A percentile compares a stretch with the other conserved stretches of the same genome.
phyloP scores from a whole-genome alignment of 2,113 vertebrate species.

The Canis aureus region DNA sequence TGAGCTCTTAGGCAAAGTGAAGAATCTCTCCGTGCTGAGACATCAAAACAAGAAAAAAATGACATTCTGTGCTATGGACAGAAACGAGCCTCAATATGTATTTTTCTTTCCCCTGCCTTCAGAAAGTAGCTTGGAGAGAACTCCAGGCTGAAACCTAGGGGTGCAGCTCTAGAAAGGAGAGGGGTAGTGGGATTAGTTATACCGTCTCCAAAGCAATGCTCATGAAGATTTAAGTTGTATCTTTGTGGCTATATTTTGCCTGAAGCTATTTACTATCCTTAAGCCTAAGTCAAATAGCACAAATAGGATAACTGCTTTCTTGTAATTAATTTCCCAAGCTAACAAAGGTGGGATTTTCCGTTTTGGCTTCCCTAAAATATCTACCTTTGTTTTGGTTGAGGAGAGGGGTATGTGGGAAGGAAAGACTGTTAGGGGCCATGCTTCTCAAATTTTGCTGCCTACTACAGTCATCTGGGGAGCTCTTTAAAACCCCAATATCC shows the following conservation, averaged over 20 bases:
- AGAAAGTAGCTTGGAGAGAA: not conserved
- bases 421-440: not conserved
- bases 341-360: not conserved
- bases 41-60: not conserved
- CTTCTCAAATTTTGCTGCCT: not conserved
- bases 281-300: not conserved
- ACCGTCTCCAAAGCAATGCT: not conserved
- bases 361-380: not conserved
- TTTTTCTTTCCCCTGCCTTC: not conserved
- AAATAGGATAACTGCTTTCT: not conserved
- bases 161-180: not conserved
- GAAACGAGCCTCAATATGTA: not conserved
- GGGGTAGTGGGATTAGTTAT: not conserved
- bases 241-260: not conserved
- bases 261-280: slow-evolving; percentile 23
- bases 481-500: not conserved
- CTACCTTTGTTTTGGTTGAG: not conserved
- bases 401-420: not conserved
- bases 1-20: slow-evolving; percentile 47
- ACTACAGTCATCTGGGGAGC: not conserved
- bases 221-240: not conserved
- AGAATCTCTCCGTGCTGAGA: slow-evolving; percentile 43
- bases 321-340: not conserved
- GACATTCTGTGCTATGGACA: not conserved
- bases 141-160: not conserved